phyloP scores from a whole-genome alignment of 2,797 vertebrate species.

The Mycteria americana region DNA sequence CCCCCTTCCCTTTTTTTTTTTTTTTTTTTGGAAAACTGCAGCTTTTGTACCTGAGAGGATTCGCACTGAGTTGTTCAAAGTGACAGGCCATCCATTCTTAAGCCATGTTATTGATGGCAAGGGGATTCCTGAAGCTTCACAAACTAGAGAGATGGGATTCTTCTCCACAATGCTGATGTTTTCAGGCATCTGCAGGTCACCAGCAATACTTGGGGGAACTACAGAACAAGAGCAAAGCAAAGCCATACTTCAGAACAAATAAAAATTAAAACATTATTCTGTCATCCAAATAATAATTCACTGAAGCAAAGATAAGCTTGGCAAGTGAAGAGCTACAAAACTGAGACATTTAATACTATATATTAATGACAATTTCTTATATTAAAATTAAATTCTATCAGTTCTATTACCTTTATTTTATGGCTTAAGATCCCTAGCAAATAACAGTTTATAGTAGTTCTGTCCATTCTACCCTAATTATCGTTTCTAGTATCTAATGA shows the following conservation, averaged over 20 bases:
- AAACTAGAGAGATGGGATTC: conserved; percentile 87
- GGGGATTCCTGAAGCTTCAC: conserved; percentile 92
- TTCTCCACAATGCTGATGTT: conserved; percentile 91
- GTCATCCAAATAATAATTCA: neutral
- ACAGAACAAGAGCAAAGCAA: neutral
- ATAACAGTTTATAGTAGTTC: neutral
- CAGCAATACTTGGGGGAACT: conserved; percentile 87
- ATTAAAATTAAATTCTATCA: neutral
- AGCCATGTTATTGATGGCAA: conserved; percentile 90
- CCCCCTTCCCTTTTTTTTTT: no score
- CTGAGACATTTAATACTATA: neutral
- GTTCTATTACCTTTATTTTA: neutral
- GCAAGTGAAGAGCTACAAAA: neutral
- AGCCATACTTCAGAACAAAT: neutral
- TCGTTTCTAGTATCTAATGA: neutral
- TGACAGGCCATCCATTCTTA: conserved; percentile 85
- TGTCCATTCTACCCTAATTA: neutral
- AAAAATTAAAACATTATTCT: neutral
- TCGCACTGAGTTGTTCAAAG: conserved; percentile 76
- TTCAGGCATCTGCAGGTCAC: conserved; percentile 78
- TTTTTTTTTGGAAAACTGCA: neutral
- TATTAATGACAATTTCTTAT: neutral
- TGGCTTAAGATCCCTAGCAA: neutral
- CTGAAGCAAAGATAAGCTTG: neutral
- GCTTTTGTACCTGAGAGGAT: conserved; percentile 86